These are phyloP conservation scores for Stegodyphus dumicola DNA, from an alignment of 1,140 invertebrate species.

Conservation along the genomic window DNA sequence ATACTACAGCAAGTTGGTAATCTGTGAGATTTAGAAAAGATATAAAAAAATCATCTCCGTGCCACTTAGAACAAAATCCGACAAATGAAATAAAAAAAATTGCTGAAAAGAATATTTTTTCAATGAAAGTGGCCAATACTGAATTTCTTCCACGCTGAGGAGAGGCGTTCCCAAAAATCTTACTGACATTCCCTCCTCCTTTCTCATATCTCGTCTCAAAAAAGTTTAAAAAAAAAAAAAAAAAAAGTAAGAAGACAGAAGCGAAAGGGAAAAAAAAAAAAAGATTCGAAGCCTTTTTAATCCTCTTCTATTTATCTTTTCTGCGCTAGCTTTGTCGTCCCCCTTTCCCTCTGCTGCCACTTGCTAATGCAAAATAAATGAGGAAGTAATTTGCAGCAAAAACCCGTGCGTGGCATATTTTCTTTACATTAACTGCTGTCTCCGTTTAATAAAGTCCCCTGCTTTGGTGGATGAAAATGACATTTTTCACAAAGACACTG, in stretches of 20 bases:
- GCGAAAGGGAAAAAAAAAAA: neutral
- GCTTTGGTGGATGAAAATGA: neutral
- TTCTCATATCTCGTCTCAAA: too few relatives aligned
- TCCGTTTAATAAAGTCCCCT: neutral
- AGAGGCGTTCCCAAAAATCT: too few relatives aligned
- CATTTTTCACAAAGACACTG: neutral
- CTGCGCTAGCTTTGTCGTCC: too few relatives aligned
- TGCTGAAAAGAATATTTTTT: too few relatives aligned
- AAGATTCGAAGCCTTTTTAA: neutral
- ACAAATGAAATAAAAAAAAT: too few relatives aligned
- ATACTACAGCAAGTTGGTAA: too few relatives aligned
- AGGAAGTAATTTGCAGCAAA: neutral
- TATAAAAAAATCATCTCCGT: too few relatives aligned
- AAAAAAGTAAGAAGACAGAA: neutral
- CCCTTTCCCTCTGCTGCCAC: neutral
- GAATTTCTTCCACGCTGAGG: too few relatives aligned
- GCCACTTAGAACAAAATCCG: too few relatives aligned
- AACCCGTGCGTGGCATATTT: neutral
- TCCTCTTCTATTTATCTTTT: neutral
- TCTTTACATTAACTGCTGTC: neutral
- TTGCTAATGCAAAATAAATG: constrained; percentile 3
- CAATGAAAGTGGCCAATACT: too few relatives aligned
- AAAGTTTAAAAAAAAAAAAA: neutral
- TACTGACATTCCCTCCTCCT: too few relatives aligned
- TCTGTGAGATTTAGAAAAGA: too few relatives aligned